These are phyloP conservation scores for Dendrolimus kikuchii DNA, from an alignment of 1,140 invertebrate species.

Conservation along the genomic window DNA sequence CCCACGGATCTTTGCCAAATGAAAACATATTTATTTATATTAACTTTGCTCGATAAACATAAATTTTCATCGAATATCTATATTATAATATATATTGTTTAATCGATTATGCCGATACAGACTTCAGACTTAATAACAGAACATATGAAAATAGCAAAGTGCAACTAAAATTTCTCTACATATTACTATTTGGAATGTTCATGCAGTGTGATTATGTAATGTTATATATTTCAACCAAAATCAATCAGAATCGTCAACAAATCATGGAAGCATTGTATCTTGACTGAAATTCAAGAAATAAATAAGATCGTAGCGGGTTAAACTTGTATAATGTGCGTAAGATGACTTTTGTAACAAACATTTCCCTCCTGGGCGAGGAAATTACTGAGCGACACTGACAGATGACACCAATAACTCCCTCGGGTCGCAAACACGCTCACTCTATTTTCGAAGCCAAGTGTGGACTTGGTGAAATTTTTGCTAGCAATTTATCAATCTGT, in stretches of 20 bases:
- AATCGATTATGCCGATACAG: too few species aligned
- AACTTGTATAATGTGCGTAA: conserved; percentile 36
- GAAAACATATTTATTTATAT: conserved; percentile 8
- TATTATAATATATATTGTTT: too few species aligned
- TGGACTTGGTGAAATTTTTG: conserved; percentile 16
- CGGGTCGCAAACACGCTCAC: conserved; percentile 23
- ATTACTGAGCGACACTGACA: conserved; percentile 60
- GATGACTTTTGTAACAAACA: conserved; percentile 54
- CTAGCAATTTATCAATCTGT: conserved; percentile 11
- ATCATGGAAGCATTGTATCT: too few species aligned
- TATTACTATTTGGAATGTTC: too few species aligned
- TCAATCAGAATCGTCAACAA: too few species aligned
- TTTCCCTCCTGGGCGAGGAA: conserved; percentile 42
- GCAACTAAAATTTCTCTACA: too few species aligned
- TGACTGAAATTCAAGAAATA: background rate
- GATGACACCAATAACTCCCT: conserved; percentile 57
- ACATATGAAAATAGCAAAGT: too few species aligned
- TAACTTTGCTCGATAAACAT: background rate
- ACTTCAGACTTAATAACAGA: too few species aligned
- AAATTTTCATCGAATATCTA: too few species aligned
- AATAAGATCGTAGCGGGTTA: conserved; percentile 12
- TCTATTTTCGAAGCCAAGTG: conserved; percentile 22
- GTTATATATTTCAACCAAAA: too few species aligned
- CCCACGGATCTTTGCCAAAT: conserved; percentile 23
- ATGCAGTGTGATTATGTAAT: too few species aligned